Conservation (phyloP, 2,797 vertebrate species). For the Sebastes cheni region DNA sequence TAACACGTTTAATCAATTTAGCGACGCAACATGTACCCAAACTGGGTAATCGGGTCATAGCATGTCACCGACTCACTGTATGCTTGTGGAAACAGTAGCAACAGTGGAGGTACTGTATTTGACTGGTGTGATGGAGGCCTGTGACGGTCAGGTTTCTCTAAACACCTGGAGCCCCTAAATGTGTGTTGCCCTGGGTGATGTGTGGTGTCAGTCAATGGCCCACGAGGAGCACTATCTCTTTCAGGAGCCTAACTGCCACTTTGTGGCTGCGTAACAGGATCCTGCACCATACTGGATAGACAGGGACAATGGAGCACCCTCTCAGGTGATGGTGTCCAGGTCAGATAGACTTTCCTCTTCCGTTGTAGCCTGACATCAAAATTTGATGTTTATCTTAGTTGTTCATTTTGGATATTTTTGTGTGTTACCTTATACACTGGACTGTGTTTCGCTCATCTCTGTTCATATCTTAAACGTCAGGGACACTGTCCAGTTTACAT, state of each 20-base stretch:
- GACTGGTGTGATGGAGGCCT: slow-evolving; percentile 17
- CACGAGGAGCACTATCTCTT: slow-evolving; percentile 77
- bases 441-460: neutral
- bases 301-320: slow-evolving; percentile 75
- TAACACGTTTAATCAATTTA: neutral
- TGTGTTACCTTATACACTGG: neutral
- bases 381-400: slow-evolving; percentile 46
- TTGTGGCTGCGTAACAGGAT: slow-evolving; percentile 80
- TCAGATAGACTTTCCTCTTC: slow-evolving; percentile 77
- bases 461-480: neutral
- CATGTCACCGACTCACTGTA: neutral
- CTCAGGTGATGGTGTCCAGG: slow-evolving; percentile 74
- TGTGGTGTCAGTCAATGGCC: slow-evolving; percentile 65
- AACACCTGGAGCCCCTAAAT: slow-evolving; percentile 68
- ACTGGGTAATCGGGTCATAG: neutral
- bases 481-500: neutral
- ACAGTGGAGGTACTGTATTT: slow-evolving; percentile 27
- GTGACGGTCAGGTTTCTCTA: slow-evolving; percentile 69
- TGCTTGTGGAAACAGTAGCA: slow-evolving; percentile 28
- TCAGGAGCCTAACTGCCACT: slow-evolving; percentile 79
- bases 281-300: slow-evolving; percentile 65
- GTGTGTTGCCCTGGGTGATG: slow-evolving; percentile 74
- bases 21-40: neutral
- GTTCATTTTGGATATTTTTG: neutral
- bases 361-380: slow-evolving; percentile 40